Percentiles rank a stretch among this genome's conserved stretches.
These are phyloP conservation scores for Bombyx mandarina DNA, from an alignment of 1,140 invertebrate genomes.

Conservation along the genomic window DNA sequence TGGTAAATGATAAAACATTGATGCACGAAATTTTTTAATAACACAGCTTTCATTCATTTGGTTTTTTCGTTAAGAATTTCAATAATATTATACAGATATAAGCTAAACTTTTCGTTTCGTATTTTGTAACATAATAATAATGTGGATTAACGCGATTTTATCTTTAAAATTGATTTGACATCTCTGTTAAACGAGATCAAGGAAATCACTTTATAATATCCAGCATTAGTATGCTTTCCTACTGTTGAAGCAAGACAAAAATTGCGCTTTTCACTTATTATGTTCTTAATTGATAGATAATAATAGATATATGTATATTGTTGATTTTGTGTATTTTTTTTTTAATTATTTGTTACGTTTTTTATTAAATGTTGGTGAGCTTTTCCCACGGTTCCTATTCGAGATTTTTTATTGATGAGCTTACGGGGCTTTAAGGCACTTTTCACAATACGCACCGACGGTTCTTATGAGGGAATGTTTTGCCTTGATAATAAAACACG, in stretches of 20 bases:
- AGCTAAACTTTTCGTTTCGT: too few species aligned
- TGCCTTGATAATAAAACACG: conserved; percentile 38
- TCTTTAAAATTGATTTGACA: too few species aligned
- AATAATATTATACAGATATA: too few species aligned
- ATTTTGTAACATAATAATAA: too few species aligned
- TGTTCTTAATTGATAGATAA: conserved; percentile 26
- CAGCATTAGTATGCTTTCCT: too few species aligned
- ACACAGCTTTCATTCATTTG: too few species aligned
- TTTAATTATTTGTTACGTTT: conserved; percentile 49
- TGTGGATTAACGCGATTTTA: too few species aligned
- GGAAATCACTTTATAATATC: too few species aligned
- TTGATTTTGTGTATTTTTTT: conserved; percentile 38
- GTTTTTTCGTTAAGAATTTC: too few species aligned
- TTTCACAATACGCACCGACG: conserved; percentile 14
- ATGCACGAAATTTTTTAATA: too few species aligned
- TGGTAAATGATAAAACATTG: conserved; percentile 31
- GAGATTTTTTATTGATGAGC: conserved; percentile 28
- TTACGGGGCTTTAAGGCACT: conserved; percentile 22
- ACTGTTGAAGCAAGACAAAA: too few species aligned
- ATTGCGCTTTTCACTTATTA: conserved; percentile 16
- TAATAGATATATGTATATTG: conserved; percentile 22
- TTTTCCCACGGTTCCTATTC: conserved; percentile 28
- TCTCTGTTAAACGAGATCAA: too few species aligned
- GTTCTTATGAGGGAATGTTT: conserved; percentile 36
- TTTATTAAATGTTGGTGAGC: conserved; percentile 17